Conservation (phyloP, 2,113 vertebrate genomes). For the Poeciliopsis retropinna region DNA sequence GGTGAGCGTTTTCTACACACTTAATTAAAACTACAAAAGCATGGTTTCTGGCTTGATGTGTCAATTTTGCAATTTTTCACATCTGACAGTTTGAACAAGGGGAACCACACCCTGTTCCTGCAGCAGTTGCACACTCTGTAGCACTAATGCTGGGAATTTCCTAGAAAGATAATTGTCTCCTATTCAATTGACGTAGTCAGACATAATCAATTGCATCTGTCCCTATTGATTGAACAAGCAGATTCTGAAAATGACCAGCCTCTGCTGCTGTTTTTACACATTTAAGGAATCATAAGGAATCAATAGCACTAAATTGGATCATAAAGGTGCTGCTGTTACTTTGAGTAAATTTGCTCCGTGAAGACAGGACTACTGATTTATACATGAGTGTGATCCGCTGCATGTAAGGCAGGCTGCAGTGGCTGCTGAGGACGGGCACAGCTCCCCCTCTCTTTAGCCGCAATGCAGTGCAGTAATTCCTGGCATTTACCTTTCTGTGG, state of each 20-base stretch:
- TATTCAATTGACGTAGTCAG: neutral
- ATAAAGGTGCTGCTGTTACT: neutral
- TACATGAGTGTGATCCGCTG: conserved; percentile 41
- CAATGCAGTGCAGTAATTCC: conserved; percentile 73
- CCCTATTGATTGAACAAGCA: neutral
- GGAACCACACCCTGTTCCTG: neutral
- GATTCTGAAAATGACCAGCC: neutral
- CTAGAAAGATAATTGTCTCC: neutral
- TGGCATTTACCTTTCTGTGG: conserved; percentile 45
- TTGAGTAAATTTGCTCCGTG: conserved; percentile 6
- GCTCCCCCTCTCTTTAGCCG: conserved; percentile 53
- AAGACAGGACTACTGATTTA: conserved; percentile 43
- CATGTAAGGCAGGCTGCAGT: conserved; percentile 34
- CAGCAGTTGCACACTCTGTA: neutral
- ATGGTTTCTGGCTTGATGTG: neutral
- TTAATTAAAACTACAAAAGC: neutral
- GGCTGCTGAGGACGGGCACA: conserved; percentile 36
- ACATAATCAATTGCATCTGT: neutral
- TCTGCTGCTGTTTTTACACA: too few species aligned
- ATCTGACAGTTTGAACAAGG: neutral
- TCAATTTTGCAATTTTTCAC: neutral
- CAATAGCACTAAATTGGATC: neutral
- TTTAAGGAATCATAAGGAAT: neutral
- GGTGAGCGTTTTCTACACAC: neutral
- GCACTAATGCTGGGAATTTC: neutral